A percentile compares a stretch with the other conserved stretches of the same genome.
These are phyloP conservation scores for Drosophila flavopinicola DNA, from an alignment of 2,888 invertebrate genomes.

Conservation along the genomic window DNA sequence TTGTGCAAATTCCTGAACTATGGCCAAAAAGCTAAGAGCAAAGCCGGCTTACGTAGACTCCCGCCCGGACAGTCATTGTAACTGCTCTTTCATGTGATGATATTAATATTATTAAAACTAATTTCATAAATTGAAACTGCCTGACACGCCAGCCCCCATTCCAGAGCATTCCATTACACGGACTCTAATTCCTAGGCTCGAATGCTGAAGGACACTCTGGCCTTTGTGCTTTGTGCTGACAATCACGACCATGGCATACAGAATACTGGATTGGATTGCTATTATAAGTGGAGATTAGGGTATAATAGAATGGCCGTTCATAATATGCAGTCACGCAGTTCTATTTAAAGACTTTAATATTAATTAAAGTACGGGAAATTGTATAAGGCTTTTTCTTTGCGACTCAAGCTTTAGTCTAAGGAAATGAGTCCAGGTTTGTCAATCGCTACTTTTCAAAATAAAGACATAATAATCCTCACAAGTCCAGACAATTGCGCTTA, in stretches of 20 bases:
- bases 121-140: constrained; percentile 68
- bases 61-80: constrained; percentile 23
- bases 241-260: not conserved
- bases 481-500: too few relatives aligned
- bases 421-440: too few relatives aligned
- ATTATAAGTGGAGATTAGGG: constrained; percentile 20
- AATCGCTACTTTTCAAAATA: too few relatives aligned
- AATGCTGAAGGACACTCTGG: not conserved
- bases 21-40: constrained; percentile 67
- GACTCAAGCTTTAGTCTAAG: too few relatives aligned
- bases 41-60: constrained; percentile 65
- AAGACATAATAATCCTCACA: too few relatives aligned
- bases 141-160: constrained; percentile 14
- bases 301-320: not conserved
- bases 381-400: too few relatives aligned
- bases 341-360: not conserved
- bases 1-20: constrained; percentile 69
- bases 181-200: constrained; percentile 20
- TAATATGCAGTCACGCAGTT: not conserved
- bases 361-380: too few relatives aligned
- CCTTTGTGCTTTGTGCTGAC: constrained; percentile 6
- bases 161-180: not conserved
- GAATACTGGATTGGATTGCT: constrained; percentile 4
- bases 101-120: constrained; percentile 78
- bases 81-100: constrained; percentile 61